Evolutionary conservation across 2,888 invertebrate genomes (phyloP).

Genomic region (Platynereis dumerilii): DNA sequence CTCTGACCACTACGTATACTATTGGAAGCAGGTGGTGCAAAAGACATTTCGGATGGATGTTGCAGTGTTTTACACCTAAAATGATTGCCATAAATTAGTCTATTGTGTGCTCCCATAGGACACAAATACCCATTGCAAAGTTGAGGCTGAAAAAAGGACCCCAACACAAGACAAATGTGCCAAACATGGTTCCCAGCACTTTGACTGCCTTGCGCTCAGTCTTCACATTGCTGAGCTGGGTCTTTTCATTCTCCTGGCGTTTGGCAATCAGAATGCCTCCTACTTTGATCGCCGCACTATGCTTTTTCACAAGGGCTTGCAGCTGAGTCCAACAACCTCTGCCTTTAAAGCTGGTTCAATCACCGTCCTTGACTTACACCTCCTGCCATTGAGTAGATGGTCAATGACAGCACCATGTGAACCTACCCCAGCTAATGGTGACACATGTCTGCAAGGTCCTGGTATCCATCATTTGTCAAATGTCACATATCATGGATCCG

Average conservation of each 20-base stretch:
- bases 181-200: constrained; percentile 66
- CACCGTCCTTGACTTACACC: constrained; percentile 52
- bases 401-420: constrained; percentile 77
- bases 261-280: constrained; percentile 52
- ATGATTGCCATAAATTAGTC: too few species aligned
- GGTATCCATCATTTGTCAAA: constrained; percentile 69
- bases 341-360: constrained; percentile 46
- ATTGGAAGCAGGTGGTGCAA: too few species aligned
- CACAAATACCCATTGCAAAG: constrained; percentile 82
- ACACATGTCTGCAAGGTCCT: constrained; percentile 70
- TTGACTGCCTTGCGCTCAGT: constrained; percentile 96
- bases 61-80: too few species aligned
- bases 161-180: constrained; percentile 61
- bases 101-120: constrained; percentile 73
- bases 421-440: constrained; percentile 71
- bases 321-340: constrained; percentile 25
- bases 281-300: constrained; percentile 54
- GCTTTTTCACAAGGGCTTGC: constrained; percentile 49
- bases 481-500: constrained; percentile 65
- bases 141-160: constrained; percentile 63
- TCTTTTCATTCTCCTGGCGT: constrained; percentile 43
- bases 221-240: constrained; percentile 68
- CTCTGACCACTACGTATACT: too few species aligned
- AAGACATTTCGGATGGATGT: too few species aligned
- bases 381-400: constrained; percentile 72